Evolutionary conservation across 2,888 invertebrate species (phyloP), one percentile per base, ranked within the genome.

Genomic region (Calliopum simillimum): DNA sequence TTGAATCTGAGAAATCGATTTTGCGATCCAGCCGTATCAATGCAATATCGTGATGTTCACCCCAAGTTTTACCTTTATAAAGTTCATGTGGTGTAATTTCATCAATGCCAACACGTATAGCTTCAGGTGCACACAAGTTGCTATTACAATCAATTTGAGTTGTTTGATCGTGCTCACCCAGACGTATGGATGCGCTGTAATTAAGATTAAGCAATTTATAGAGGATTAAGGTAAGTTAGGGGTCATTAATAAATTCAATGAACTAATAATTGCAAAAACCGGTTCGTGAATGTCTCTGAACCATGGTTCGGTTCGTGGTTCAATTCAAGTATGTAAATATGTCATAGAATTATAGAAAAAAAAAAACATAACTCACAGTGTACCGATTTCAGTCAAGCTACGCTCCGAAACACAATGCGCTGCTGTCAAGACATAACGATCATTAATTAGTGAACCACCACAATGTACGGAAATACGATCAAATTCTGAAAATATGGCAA

Each of bases 21-120:
- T 89, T 86, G 0, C 83, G 81, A 1, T 87, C 79, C 11, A 94
- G 84, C 53, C 93, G 88, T 12, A 94, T 79, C 4, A 94, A 84
- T 0, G 92, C 94, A 53, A 94, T 92, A 79, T 94, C 94, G 79
- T 94, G 82, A 61, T 88, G 86, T 75, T 92, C 91, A 79, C 91
- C 89, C 0, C 79, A 76, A 61, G 90, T 87, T 0, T 80, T 77
- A 0, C 91, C 89, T 53, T 85, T 82, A 80, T 93, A 94, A 0
- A 84, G 79, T 75, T 91, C 91, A 79, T 94, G 94, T 0, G 89
- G 85, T 21, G 92, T 91, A 62, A 86, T 84, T 78, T 91, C 87
- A 74, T 91, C 91, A 4, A 93, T 85, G 0, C 88, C 87, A 4
- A 92, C 84, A 74, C 91, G 89, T n/a, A 90, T 78, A 0, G 89